Conservation (phyloP, 2,888 invertebrate species). For the Drosophila aldrichi region DNA sequence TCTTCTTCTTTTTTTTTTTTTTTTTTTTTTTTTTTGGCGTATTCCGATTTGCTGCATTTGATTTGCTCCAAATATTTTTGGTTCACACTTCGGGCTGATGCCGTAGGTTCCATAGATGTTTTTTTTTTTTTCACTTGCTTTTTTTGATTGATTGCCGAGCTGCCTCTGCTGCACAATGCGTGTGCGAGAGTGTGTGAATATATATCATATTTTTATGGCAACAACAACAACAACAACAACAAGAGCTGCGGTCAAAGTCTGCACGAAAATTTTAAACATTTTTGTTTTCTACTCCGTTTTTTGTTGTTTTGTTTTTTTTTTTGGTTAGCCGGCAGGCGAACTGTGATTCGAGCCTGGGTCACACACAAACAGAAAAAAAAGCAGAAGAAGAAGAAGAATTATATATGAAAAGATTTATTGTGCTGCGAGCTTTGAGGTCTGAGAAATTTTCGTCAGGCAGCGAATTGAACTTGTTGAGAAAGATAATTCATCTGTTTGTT, state of each 20-base stretch:
- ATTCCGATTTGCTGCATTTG: constrained; percentile 61
- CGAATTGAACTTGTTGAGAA: constrained; percentile 59
- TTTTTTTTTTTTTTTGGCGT: constrained; percentile 10
- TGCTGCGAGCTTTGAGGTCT: constrained; percentile 40
- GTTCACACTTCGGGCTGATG: constrained; percentile 71
- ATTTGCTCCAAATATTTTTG: constrained; percentile 78
- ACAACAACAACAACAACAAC: constrained; percentile 31
- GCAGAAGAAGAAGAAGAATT: constrained; percentile 11
- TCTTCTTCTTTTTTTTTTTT: constrained; percentile 15
- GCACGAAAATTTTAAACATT: constrained; percentile 69
- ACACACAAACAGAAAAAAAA: too few relatives aligned
- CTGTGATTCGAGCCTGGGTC: constrained; percentile 40
- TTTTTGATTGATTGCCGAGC: constrained; percentile 71
- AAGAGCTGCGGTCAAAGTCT: constrained; percentile 71
- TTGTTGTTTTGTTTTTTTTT: constrained; percentile 12
- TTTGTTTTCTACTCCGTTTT: constrained; percentile 13
- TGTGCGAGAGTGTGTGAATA: constrained; percentile 74
- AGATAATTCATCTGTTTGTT: constrained; percentile 50
- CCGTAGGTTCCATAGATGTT: constrained; percentile 66
- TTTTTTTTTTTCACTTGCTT: constrained; percentile 29
- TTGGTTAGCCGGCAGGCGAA: constrained; percentile 26
- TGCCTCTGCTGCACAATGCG: constrained; percentile 37
- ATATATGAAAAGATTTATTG: constrained; percentile 66
- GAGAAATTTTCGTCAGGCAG: constrained; percentile 54
- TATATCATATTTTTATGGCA: constrained; percentile 77